Evolutionary conservation across 35 echinoderm and acorn worm genomes (phyloP), one percentile per base, ranked within the genome.

Genomic region (Chiridota heheva): DNA sequence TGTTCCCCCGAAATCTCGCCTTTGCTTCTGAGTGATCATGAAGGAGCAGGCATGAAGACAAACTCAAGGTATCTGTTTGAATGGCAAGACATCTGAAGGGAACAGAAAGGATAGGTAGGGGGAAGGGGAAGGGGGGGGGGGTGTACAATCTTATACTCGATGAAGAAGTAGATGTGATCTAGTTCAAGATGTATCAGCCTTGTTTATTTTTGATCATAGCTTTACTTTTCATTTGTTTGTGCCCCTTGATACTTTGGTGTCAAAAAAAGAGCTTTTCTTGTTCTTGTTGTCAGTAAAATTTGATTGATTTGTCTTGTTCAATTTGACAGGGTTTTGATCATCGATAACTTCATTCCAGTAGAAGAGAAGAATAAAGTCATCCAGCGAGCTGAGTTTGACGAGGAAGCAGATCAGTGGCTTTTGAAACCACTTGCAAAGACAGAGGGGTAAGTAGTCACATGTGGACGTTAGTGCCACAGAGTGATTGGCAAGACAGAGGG

Each of bases 281-380:
- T 73, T 32, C 24, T 20, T n/a, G n/a, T n/a, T n/a, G n/a, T n/a
- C n/a, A n/a, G n/a, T n/a, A n/a, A n/a, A n/a, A n/a, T n/a, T n/a
- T n/a, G n/a, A 47, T 49, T 49, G 18, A 17, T 40, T 29, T 16
- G 58, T 69, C 42, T 22, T n/a, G 42, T 58, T 80, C 15, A 58
- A 33, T 16, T 45, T 15, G 39, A 34, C 76, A 96, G 92, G 60
- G 84, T 90, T 51, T 65, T 96, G 36, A 96, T 96, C 29, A 86
- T 90, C 49, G 92, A 96, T 33, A 96, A 96, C 40, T 96, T 96
- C 78, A 96, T 96, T 51, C 92, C 92, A 63, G 76, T 72, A 1
- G 92, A 96, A 45, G 92, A 96, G 83, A 96, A 87, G 70, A 82
- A 81, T 20, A 96, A 96, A 67, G 90, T 96, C 42, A 57, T 73